phyloP scores from a whole-genome alignment of 1,140 invertebrate genomes.

The Amyelois transitella region DNA sequence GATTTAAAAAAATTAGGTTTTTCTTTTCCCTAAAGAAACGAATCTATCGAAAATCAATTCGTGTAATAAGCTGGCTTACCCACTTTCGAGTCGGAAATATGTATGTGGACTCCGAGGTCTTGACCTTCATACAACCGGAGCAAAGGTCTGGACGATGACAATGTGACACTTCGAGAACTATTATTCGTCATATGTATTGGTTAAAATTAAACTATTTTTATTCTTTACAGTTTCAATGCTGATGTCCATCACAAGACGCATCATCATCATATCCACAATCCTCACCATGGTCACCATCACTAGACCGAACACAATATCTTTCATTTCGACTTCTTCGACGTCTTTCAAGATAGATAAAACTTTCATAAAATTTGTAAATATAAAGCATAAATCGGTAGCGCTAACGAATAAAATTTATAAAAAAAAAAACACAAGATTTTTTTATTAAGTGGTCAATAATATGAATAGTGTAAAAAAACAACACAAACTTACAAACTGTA shows the following conservation, averaged over 20 bases:
- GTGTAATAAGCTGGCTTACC: too few relatives aligned
- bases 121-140: too few relatives aligned
- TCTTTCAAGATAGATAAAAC: constrained; percentile 7
- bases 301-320: constrained; percentile 13
- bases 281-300: constrained; percentile 21
- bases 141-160: too few relatives aligned
- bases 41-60: too few relatives aligned
- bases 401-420: constrained; percentile 26
- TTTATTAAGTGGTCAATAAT: not conserved
- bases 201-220: not conserved
- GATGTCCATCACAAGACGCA: constrained; percentile 33
- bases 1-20: too few relatives aligned
- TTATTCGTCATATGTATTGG: too few relatives aligned
- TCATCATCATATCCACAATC: constrained; percentile 29
- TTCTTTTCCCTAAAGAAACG: too few relatives aligned
- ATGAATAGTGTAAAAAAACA: too few relatives aligned
- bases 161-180: too few relatives aligned
- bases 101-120: too few relatives aligned
- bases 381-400: constrained; percentile 20
- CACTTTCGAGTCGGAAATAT: too few relatives aligned
- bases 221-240: constrained; percentile 38
- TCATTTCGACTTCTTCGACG: constrained; percentile 16
- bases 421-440: constrained; percentile 4
- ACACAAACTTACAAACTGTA: too few relatives aligned
- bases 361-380: not conserved